Evolutionary conservation across 2,888 invertebrate genomes (phyloP).

Genomic region (Lacanobia oleracea): DNA sequence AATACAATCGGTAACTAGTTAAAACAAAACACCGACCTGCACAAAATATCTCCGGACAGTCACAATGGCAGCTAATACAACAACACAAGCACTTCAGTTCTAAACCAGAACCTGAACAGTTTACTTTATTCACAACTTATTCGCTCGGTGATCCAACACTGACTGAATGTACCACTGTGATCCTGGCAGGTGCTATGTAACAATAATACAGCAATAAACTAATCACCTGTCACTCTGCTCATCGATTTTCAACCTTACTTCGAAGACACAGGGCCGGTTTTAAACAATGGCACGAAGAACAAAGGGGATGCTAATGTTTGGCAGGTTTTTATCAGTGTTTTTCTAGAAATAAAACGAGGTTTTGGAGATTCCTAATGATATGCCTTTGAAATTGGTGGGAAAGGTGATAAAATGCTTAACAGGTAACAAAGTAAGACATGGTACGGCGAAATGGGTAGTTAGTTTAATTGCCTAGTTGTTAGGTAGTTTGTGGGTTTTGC

Average conservation of each 20-base stretch:
- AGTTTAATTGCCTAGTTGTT: constrained; percentile 33
- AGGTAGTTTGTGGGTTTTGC: constrained; percentile 6
- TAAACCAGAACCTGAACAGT: not conserved
- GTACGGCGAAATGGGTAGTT: constrained; percentile 26
- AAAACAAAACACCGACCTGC: constrained; percentile 55
- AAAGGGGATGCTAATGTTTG: constrained; percentile 42
- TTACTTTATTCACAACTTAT: constrained; percentile 50
- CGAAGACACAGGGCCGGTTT: not conserved
- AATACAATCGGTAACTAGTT: not conserved
- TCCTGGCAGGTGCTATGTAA: constrained; percentile 43
- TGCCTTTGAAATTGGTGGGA: constrained; percentile 22
- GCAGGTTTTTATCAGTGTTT: constrained; percentile 24
- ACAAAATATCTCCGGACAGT: constrained; percentile 58
- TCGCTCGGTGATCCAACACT: constrained; percentile 56
- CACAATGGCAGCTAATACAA: constrained; percentile 58
- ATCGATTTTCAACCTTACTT: constrained; percentile 30
- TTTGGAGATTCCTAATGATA: constrained; percentile 21
- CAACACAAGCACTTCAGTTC: constrained; percentile 49
- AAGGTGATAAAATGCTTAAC: constrained; percentile 12
- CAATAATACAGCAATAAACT: constrained; percentile 53
- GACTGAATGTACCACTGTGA: constrained; percentile 58
- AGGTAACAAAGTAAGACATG: constrained; percentile 26
- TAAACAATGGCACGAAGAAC: constrained; percentile 27
- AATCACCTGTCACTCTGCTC: constrained; percentile 30
- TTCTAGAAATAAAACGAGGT: constrained; percentile 42